Conservation (phyloP, 2,113 vertebrate species). For the Aldabrachelys gigantea region DNA sequence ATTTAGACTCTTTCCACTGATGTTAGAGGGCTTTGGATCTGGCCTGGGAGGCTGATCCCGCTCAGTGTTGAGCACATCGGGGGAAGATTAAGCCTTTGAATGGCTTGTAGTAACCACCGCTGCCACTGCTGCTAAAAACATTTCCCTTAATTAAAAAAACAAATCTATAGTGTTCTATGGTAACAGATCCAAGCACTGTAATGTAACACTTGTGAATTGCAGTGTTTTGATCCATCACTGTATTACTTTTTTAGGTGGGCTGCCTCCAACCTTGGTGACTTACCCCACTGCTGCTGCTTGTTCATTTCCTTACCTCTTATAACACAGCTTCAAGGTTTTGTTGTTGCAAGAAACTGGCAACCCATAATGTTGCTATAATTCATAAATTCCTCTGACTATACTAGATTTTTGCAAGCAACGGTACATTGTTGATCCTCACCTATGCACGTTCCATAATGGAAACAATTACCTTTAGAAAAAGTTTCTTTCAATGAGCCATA, state of each 20-base stretch:
- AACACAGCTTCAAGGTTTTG: fast-evolving
- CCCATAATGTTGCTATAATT: neutral
- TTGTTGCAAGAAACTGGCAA: neutral
- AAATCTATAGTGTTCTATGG: neutral
- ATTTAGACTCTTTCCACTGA: neutral
- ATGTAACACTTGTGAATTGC: neutral
- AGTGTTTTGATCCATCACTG: neutral
- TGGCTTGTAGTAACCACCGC: neutral
- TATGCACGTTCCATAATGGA: neutral
- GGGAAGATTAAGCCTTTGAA: neutral
- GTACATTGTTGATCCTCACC: fast-evolving
- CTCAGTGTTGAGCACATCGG: neutral
- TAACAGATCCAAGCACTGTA: neutral
- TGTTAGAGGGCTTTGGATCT: neutral
- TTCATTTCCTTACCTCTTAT: neutral
- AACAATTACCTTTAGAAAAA: neutral
- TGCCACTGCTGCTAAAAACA: neutral
- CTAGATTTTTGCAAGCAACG: neutral
- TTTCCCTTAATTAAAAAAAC: neutral
- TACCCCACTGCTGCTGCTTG: neutral
- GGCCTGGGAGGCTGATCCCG: neutral
- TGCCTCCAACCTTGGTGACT: neutral
- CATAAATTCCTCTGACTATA: neutral
- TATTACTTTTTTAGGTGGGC: neutral
- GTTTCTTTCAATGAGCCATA: neutral